Conservation (phyloP, 2,113 vertebrate genomes). For the Thunnus maccoyii region DNA sequence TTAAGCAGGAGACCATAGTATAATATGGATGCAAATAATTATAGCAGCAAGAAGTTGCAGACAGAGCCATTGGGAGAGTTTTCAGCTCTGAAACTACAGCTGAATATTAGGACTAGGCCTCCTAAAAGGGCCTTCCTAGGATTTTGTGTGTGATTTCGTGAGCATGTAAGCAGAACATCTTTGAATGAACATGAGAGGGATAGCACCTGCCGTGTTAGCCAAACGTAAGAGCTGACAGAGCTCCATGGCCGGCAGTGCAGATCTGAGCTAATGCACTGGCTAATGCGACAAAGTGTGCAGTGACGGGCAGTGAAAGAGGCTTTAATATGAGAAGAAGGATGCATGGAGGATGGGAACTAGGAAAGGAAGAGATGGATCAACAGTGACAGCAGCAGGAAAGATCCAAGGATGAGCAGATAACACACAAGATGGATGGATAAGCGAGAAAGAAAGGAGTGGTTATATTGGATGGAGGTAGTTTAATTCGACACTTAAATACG, state of each 20-base stretch:
- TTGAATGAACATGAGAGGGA: not conserved
- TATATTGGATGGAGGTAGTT: constrained; percentile 14
- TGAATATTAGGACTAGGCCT: not conserved
- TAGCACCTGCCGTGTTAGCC: constrained; percentile 26
- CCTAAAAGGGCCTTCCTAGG: not conserved
- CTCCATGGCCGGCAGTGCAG: constrained; percentile 26
- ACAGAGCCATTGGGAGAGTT: not conserved
- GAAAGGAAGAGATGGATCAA: constrained; percentile 71
- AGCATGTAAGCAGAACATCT: not conserved
- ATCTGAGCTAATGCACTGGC: constrained; percentile 58
- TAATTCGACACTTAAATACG: constrained; percentile 35
- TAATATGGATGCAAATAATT: not conserved
- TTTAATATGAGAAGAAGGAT: constrained; percentile 43
- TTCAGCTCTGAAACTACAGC: not conserved
- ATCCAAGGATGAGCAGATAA: constrained; percentile 50
- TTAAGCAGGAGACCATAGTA: not conserved
- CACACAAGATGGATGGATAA: constrained; percentile 45
- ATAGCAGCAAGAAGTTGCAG: not conserved
- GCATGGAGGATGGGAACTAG: constrained; percentile 55
- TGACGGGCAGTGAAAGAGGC: constrained; percentile 11
- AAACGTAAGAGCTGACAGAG: constrained; percentile 15
- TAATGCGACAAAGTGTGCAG: constrained; percentile 71
- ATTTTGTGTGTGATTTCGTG: not conserved
- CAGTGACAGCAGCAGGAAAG: constrained; percentile 68
- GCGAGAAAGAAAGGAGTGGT: not conserved